Base-by-base conservation (phyloP, 2,888 invertebrate species). In the Drosophila putrida region DNA sequence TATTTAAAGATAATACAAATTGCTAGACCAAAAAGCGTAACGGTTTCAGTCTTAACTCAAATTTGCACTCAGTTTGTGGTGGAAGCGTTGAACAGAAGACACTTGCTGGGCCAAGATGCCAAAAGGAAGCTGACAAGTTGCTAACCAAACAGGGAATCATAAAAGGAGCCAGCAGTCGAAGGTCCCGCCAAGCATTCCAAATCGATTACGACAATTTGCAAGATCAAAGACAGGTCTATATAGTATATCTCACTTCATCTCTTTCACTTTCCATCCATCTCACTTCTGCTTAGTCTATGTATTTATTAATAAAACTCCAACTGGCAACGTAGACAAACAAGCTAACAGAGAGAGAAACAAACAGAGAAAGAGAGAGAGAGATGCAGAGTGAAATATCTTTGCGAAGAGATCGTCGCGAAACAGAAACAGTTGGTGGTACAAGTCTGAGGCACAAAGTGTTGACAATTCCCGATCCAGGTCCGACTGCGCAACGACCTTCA, bases 121-220 rank as follows among this genome's bases (percentile, higher is more conserved):
- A 88, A 82, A 90, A 90, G 90, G 91, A 91, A 91, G 92, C 92
- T 86, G 76, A 79, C 78, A 82, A 78, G 76, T 75, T 83, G 80
- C 78, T 85, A 86, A 85, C 85, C 85, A 80, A 84, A 75, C 77
- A 74, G 59, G 54, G 54, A 68, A 65, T 31, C 46, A 38, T 55
- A 62, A 75, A 78, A 59, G 55, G 46, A 63, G 47, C 73, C 68
- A 27, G 36, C 47, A 61, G 65, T 49, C 39, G 49, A 71, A 75
- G 71, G 66, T 85, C 90, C 90, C 80, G 86, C 90, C 67, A 90
- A 83, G 91, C 91, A 90, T 91, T 89, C 78, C 78, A 80, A 91
- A 90, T 91, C 89, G 85, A 90, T 90, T 91, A 90, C 71, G 86
- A 80, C 78, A 78, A 71, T 77, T 71, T 73, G 62, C 64, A 67